A percentile compares a stretch with the other conserved stretches of the same genome.
These are phyloP conservation scores for Nicator chloris DNA, from an alignment of 2,113 vertebrate species.

Conservation along the genomic window DNA sequence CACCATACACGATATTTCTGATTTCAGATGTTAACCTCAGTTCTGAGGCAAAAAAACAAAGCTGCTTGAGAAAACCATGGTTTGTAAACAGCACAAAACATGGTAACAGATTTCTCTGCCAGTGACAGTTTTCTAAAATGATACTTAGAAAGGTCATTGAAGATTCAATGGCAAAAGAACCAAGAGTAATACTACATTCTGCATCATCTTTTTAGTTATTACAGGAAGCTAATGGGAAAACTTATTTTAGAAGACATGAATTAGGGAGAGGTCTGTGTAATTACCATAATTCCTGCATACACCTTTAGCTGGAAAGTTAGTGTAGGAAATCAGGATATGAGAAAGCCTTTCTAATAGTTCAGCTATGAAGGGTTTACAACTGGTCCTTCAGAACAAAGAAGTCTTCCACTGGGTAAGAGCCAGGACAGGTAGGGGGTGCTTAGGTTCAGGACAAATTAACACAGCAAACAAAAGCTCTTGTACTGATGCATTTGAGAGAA, in stretches of 20 bases:
- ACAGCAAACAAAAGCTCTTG: background rate
- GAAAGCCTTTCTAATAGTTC: background rate
- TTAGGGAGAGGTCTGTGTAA: background rate
- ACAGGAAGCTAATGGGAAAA: background rate
- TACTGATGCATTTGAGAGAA: background rate
- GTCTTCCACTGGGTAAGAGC: background rate
- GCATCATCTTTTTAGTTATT: background rate
- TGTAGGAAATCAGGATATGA: background rate
- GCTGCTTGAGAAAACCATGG: background rate
- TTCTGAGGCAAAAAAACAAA: background rate
- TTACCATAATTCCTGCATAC: background rate
- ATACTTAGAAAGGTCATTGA: background rate
- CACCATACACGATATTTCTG: rapidly evolving
- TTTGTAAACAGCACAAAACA: background rate
- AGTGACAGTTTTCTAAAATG: background rate
- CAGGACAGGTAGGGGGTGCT: background rate
- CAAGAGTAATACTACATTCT: background rate
- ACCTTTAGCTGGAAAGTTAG: background rate
- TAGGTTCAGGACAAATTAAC: background rate
- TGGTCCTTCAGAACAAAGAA: background rate
- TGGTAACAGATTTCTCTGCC: background rate
- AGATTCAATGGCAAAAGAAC: background rate
- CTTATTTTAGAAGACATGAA: background rate
- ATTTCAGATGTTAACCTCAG: background rate
- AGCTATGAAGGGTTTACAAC: background rate